Conservation (phyloP, 2,888 invertebrate species). For the Gastracanthus pulcherrimus region DNA sequence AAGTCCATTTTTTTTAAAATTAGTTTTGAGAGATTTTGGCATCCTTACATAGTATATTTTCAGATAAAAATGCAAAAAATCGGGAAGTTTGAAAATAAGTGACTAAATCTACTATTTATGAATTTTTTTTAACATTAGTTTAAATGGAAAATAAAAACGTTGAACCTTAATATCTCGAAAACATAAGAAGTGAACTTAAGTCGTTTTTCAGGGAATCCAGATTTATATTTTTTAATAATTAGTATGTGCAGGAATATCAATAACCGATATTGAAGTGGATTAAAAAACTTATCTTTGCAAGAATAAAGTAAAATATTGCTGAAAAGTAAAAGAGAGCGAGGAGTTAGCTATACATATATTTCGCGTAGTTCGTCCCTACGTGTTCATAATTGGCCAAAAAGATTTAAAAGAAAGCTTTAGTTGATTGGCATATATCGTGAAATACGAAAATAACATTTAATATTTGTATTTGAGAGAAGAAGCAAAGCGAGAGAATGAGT, state of each 20-base stretch:
- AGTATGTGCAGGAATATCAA: conserved; percentile 18
- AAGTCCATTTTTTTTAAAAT: no score
- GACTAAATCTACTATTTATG: no score
- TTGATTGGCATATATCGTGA: background rate
- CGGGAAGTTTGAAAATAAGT: no score
- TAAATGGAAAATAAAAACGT: no score
- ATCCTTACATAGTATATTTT: no score
- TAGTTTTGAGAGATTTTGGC: no score
- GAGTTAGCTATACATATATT: background rate
- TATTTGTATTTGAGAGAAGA: conserved; percentile 3
- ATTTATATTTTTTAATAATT: conserved; percentile 35
- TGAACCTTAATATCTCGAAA: no score
- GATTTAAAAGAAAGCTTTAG: conserved; percentile 8
- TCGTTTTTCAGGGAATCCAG: no score
- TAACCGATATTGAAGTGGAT: background rate
- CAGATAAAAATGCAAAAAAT: no score
- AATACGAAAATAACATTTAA: background rate
- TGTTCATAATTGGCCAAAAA: conserved; percentile 48
- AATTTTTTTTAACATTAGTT: no score
- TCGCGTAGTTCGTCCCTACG: conserved; percentile 45
- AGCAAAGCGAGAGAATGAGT: background rate
- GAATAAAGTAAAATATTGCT: background rate
- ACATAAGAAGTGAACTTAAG: no score
- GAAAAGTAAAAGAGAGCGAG: background rate
- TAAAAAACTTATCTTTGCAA: background rate